phyloP scores from a whole-genome alignment of 2,888 invertebrate genomes.

The Synanthedon andrenaeformis region DNA sequence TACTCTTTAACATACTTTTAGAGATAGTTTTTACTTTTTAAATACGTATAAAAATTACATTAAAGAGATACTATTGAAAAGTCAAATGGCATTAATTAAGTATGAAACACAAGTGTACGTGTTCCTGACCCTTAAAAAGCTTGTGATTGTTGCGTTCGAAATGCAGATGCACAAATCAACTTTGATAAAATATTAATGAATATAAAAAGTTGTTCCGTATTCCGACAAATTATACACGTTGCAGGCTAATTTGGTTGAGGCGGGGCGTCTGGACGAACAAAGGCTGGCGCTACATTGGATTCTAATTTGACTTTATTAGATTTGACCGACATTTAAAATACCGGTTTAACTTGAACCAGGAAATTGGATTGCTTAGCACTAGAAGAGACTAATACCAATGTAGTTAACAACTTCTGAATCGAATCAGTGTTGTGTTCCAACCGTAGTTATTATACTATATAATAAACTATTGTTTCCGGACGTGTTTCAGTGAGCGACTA shows the following conservation, averaged over 20 bases:
- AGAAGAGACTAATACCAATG: background rate
- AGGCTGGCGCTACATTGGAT: conserved; percentile 40
- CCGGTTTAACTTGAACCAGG: conserved; percentile 39
- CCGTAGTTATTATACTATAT: background rate
- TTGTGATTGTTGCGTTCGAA: no score
- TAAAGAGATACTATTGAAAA: no score
- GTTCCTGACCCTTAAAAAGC: no score
- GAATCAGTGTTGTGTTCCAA: background rate
- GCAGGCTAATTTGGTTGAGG: conserved; percentile 33
- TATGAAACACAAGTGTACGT: no score
- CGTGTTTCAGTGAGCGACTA: no score
- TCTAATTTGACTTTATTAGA: conserved; percentile 58
- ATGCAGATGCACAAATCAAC: background rate
- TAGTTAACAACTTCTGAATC: background rate
- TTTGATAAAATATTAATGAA: background rate
- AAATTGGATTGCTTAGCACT: conserved; percentile 41
- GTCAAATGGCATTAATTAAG: no score
- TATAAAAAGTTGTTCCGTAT: conserved; percentile 24
- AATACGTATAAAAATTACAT: no score
- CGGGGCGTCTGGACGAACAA: conserved; percentile 23
- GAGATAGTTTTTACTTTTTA: no score
- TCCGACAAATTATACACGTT: conserved; percentile 36
- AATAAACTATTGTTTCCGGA: background rate
- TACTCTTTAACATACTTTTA: no score
- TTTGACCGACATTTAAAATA: conserved; percentile 59